Evolutionary conservation across 2,113 vertebrate genomes (phyloP), one percentile per base, ranked within the genome.

Genomic region (Lamprotornis superbus): DNA sequence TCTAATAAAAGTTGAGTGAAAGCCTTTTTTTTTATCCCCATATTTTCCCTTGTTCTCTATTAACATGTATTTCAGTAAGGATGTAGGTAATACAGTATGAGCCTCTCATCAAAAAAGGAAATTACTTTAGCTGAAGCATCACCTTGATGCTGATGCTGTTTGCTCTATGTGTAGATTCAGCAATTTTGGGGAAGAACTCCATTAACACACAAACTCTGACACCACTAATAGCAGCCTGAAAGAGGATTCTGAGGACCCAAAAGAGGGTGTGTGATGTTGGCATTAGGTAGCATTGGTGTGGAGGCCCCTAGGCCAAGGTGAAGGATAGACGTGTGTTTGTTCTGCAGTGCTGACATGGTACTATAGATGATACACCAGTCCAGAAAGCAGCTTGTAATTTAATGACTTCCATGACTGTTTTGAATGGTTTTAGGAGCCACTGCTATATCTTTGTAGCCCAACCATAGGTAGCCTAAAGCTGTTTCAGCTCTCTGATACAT

Each of bases 11-110:
- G 5, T 35, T 67, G 39, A 56, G 11, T 39, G 37, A 80, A 94
- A 76, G 30, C 7, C 8, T 9, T 27, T 15, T 0, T 12, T 55
- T 40, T 35, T 27, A 3, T 8, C 3, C 5, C 7, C 8, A 2
- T 33, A 10, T 42, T 91, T 83, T 89, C 20, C 22, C 20, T 59
- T 89, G 30, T 35, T 87, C n/a, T 78, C 50, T 69, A 28, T 57
- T 64, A 64, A 60, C 7, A 3, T 16, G 5, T 42, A 22, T 83
- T 83, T 73, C 68, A 81, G 9, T 44, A 69, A 81, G 19, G 10
- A 12, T 14, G 15, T 53, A 70, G 22, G 10, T 33, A 77, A 65
- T n/a, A 31, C 16, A 28, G 21, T 8, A 31, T 44, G 3, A 82
- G 13, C 9, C 13, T 89, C 12, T 39, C 21, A 65, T 7, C 15